Base-by-base conservation (phyloP, 2,888 invertebrate species). In the Sesia apiformis region DNA sequence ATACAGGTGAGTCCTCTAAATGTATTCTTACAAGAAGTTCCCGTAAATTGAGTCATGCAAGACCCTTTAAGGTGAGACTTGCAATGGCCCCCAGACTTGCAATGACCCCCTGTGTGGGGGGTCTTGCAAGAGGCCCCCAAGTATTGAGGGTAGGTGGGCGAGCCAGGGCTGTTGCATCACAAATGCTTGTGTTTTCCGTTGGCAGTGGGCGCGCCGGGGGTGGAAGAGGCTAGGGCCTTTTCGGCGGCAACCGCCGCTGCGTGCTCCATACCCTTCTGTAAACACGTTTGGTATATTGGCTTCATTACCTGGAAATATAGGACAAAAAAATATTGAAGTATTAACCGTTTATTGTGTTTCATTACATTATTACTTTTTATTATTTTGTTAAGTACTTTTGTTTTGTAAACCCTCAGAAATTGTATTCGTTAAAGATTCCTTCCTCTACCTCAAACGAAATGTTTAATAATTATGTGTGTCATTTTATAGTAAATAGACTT, bases 241-340 rank as follows among this genome's bases (percentile, higher is more conserved):
- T 93, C 94, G 56, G 94, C 94, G 67, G 94, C 95, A 78, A 93
- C 94, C 53, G 91, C 92, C 63, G 95, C 95, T 69, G 95, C 95
- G 81, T 94, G 94, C 78, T 95, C 93, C 80, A 96, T 93, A 72
- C 95, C 93, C 80, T 94, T 94, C 86, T 96, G 95, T 75, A 96
- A 91, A 76, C 94, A 94, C 60, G 93, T 90, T 78, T 96, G 94
- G 83, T 96, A 96, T 61, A 94, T 82, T 62, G 96, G 96, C 82
- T 95, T 95, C 94, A 96, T 93, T 65, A 94, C 86, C 96, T 96
- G 87, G 3, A 60, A 56, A 8, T 41, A 39, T 23, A 23, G 5
- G 5, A 42, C 42, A 42, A 42, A 23, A 43, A 38, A 46, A 54
- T 43, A 40, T 40, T 40, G 39, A n/a, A 40, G 52, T 52, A 23